Conservation (phyloP, 2,113 vertebrate genomes). For the Megaceryle maxima region DNA sequence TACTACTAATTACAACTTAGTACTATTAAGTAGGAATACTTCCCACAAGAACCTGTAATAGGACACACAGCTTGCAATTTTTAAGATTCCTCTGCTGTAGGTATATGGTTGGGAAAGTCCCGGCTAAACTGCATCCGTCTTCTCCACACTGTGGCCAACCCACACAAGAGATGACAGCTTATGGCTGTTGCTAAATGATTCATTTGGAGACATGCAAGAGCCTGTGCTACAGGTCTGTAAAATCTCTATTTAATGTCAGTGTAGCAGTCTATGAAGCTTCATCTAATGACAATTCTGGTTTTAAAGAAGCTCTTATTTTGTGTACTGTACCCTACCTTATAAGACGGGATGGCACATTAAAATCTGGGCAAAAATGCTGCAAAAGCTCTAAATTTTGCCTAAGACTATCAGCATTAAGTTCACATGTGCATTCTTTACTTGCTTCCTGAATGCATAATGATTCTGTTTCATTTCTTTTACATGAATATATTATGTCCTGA, state of each 20-base stretch:
- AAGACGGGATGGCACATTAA: background rate
- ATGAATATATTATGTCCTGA: background rate
- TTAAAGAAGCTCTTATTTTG: background rate
- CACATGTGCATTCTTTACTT: background rate
- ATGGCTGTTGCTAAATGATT: background rate
- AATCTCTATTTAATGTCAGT: background rate
- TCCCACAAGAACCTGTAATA: background rate
- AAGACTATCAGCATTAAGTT: background rate
- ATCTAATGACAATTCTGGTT: background rate
- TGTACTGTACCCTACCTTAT: background rate
- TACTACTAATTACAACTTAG: background rate
- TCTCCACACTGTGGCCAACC: background rate
- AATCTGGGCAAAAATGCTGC: background rate
- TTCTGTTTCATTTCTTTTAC: background rate
- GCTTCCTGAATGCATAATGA: background rate
- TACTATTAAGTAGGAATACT: background rate
- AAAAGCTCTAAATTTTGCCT: background rate
- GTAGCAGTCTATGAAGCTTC: background rate
- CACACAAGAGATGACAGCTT: background rate
- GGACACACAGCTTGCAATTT: background rate
- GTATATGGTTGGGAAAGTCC: background rate
- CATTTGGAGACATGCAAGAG: background rate
- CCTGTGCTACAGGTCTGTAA: background rate
- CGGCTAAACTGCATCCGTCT: background rate
- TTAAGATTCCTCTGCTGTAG: conserved; percentile 23